These are phyloP conservation scores for Apis dorsata DNA, from an alignment of 1,140 invertebrate species.

Conservation along the genomic window DNA sequence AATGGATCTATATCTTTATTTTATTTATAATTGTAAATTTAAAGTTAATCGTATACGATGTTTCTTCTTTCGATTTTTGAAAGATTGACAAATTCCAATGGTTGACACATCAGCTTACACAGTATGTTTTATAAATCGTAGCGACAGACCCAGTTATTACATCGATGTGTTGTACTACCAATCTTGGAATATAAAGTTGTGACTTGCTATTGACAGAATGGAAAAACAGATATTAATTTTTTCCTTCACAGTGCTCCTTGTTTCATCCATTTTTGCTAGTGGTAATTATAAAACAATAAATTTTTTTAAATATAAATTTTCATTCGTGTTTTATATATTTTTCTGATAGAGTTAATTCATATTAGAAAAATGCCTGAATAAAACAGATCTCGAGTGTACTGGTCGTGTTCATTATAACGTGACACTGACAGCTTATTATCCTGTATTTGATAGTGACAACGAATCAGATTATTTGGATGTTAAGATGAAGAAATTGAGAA, in stretches of 20 bases:
- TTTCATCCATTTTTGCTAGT: background rate
- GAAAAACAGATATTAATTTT: background rate
- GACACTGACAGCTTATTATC: slow-evolving; percentile 79
- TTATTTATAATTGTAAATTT: background rate
- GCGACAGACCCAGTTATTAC: background rate
- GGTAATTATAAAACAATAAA: slow-evolving; percentile 7
- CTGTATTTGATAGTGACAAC: slow-evolving; percentile 74
- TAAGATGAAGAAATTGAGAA: slow-evolving; percentile 75
- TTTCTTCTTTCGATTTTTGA: background rate
- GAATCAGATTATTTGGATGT: slow-evolving; percentile 75
- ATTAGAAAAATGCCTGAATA: slow-evolving; percentile 22
- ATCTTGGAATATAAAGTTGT: background rate
- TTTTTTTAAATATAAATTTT: background rate
- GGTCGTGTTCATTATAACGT: slow-evolving; percentile 73
- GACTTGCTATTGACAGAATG: background rate
- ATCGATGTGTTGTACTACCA: background rate
- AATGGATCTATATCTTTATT: too few species aligned
- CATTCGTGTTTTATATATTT: background rate
- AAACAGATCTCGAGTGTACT: slow-evolving; percentile 54
- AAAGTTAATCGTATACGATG: background rate
- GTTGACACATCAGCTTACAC: background rate
- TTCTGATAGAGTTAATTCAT: background rate
- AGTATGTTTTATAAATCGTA: background rate
- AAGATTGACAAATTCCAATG: slow-evolving; percentile 34
- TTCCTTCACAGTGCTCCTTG: background rate